phyloP scores from a whole-genome alignment of 2,888 invertebrate genomes.

The Orthosia gracilis region DNA sequence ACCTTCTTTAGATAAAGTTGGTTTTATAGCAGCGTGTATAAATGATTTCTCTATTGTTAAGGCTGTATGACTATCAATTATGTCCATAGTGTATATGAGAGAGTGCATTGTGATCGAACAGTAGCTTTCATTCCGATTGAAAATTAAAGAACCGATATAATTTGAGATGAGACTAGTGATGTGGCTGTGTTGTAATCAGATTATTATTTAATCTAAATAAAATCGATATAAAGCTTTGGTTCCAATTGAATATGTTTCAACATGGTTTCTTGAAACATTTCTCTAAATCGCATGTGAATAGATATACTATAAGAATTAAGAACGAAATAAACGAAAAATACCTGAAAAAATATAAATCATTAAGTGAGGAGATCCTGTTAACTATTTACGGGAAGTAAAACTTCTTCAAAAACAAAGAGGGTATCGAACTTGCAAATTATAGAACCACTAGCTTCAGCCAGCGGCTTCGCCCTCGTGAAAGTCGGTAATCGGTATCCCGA shows the following conservation, averaged over 20 bases:
- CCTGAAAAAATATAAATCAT: not conserved
- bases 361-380: not conserved
- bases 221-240: not conserved
- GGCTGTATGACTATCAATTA: constrained; percentile 91
- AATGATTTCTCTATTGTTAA: constrained; percentile 89
- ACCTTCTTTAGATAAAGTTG: constrained; percentile 65
- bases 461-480: no score
- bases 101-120: constrained; percentile 89
- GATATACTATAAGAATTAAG: no score
- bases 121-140: constrained; percentile 90
- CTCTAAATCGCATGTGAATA: no score
- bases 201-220: not conserved
- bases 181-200: constrained; percentile 60
- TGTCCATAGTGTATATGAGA: constrained; percentile 87
- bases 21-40: constrained; percentile 62
- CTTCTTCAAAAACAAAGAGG: not conserved
- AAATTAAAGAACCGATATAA: constrained; percentile 91
- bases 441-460: no score
- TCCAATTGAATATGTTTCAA: no score
- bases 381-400: not conserved
- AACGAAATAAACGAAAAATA: no score
- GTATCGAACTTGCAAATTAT: no score
- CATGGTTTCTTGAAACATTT: no score
- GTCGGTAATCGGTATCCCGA: no score
- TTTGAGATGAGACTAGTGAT: constrained; percentile 85